Conservation (phyloP, 2,888 invertebrate species). For the Polyommatus icarus region DNA sequence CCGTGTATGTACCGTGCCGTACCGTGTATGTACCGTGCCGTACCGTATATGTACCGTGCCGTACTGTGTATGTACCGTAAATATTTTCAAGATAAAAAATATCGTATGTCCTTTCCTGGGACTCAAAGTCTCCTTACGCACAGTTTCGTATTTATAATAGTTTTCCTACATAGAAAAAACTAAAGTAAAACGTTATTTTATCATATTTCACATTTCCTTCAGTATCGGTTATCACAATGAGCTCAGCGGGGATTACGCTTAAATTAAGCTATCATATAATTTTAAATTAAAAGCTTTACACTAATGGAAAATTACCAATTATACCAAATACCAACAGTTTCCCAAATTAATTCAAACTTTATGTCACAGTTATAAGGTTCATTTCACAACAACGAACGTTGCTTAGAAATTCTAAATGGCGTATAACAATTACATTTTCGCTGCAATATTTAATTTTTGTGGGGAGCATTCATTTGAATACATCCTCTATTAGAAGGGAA, state of each 20-base stretch:
- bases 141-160: too few relatives aligned
- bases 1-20: too few relatives aligned
- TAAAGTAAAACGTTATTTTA: too few relatives aligned
- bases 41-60: too few relatives aligned
- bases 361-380: background rate
- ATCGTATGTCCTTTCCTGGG: too few relatives aligned
- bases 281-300: constrained; percentile 19
- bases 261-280: constrained; percentile 15
- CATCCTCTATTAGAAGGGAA: background rate
- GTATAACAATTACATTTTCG: constrained; percentile 27
- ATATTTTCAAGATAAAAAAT: too few relatives aligned
- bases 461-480: background rate
- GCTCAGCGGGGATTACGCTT: background rate
- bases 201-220: background rate
- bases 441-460: constrained; percentile 23
- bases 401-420: constrained; percentile 24
- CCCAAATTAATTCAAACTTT: background rate
- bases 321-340: background rate
- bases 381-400: background rate
- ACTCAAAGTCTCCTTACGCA: too few relatives aligned
- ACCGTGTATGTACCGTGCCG: too few relatives aligned
- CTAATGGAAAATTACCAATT: constrained; percentile 5
- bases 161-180: too few relatives aligned
- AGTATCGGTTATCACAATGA: background rate
- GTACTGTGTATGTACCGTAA: too few relatives aligned